These are phyloP conservation scores for Pachydiplax longipennis DNA, from an alignment of 2,888 invertebrate genomes.

Conservation along the genomic window DNA sequence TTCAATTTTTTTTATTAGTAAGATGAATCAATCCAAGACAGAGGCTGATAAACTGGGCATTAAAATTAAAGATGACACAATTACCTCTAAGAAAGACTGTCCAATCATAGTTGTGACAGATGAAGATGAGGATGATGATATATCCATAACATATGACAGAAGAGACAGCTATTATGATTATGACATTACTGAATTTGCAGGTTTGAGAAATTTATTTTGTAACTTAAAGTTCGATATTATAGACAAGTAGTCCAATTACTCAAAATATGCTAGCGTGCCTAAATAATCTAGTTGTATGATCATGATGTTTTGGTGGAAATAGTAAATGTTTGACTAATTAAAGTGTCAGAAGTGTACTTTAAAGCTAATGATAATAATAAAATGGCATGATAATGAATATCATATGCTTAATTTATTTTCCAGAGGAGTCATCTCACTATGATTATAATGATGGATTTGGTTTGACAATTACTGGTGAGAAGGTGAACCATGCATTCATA, in stretches of 20 bases:
- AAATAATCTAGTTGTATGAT: no score
- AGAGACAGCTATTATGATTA: constrained; percentile 16
- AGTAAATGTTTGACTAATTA: no score
- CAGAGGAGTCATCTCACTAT: not conserved
- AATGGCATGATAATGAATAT: no score
- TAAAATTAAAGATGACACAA: not conserved
- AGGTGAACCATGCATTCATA: not conserved
- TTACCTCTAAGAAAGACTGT: not conserved
- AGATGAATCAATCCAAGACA: not conserved
- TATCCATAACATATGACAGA: not conserved
- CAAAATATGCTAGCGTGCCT: no score
- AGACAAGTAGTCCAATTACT: no score
- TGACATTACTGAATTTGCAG: not conserved
- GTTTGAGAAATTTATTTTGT: not conserved
- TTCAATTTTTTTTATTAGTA: not conserved
- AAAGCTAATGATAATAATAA: no score
- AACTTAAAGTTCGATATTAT: no score
- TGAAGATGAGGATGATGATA: not conserved
- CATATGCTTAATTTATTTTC: not conserved
- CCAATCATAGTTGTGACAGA: not conserved
- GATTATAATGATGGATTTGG: not conserved
- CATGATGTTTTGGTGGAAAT: no score
- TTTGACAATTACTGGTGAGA: not conserved
- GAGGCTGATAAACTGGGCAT: not conserved
- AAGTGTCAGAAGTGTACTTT: no score